Base-by-base conservation (phyloP, 1,140 invertebrate genomes). In the Acromyrmex heyeri region DNA sequence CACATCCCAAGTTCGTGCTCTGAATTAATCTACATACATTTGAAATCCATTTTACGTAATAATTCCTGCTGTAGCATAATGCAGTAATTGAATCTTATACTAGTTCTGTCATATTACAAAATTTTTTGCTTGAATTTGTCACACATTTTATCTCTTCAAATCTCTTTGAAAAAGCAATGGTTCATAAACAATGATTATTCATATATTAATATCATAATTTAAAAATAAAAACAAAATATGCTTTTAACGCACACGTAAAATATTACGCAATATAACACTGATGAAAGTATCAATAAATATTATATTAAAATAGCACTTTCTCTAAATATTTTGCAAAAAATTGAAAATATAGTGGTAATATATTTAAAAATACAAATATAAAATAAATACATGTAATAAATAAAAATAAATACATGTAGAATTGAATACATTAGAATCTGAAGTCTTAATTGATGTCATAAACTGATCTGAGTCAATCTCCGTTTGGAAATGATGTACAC, bases 401-500 rank as follows among this genome's bases (percentile, higher is more conserved):
- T n/a, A 30, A 64, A 18, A 21, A 48, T 44, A 78, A 78, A 85
- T 30, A n/a, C 3, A 44, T 70, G 0, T 62, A 55, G 50, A 69
- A 90, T 87, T 81, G 79, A 90, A 24, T 24, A 24, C 24, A 24
- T 79, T 90, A 87, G 79, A 86, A 89, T 92, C 73, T 76, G 34
- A 64, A 21, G 78, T 83, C 88, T 89, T 91, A 92, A 93, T 93
- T 91, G 85, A 86, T 67, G n/a, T 59, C 83, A 88, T 86, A 65
- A 82, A 91, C 78, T 62, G 30, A 14, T 50, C 79, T 72, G 86
- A 65, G 61, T 89, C 91, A 93, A 94, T 93, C 91, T 94, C 92
- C 93, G 93, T 59, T 92, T 86, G 77, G 91, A 85, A 93, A 93
- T 93, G 91, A 87, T 78, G 61, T 91, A 73, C 87, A 85, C 77